Conservation (phyloP, 37 sponge, comb jelly and placozoan species). For the Oscarella lobularis region DNA sequence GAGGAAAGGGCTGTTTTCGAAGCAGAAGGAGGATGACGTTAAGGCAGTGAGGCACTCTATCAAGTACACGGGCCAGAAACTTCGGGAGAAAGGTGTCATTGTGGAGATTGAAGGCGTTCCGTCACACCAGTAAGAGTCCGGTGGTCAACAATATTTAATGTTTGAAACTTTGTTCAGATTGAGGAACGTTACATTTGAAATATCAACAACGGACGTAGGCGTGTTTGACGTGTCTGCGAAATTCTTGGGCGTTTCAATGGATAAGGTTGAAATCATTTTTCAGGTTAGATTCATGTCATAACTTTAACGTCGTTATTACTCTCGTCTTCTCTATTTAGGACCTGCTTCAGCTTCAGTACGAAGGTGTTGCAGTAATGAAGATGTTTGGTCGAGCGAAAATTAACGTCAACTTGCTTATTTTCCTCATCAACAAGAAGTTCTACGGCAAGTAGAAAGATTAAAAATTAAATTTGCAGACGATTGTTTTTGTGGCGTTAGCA, state of each 20-base stretch:
- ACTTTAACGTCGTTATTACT: background rate
- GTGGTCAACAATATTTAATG: no score
- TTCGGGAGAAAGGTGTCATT: conserved; percentile 88
- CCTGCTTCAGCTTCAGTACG: conserved; percentile 89
- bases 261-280: conserved; percentile 87
- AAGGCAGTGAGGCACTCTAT: conserved; percentile 16
- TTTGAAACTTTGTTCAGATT: conserved; percentile 33
- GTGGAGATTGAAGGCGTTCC: conserved; percentile 91
- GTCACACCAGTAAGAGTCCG: conserved; percentile 62
- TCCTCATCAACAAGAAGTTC: conserved; percentile 96
- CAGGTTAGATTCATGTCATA: no score
- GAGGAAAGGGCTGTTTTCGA: background rate
- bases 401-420: conserved; percentile 93
- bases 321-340: conserved; percentile 28
- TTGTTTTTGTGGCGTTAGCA: no score
- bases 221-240: conserved; percentile 87
- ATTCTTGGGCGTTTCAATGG: conserved; percentile 78
- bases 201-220: conserved; percentile 67
- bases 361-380: conserved; percentile 92
- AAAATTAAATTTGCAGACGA: no score
- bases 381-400: conserved; percentile 84
- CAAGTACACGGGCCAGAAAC: conserved; percentile 79
- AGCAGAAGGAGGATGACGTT: background rate
- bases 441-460: conserved; percentile 53
- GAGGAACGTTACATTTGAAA: conserved; percentile 85